A percentile compares a stretch with the other conserved stretches of the same genome.
Conservation (phyloP, 2,797 vertebrate genomes). For the Clamator glandarius region DNA sequence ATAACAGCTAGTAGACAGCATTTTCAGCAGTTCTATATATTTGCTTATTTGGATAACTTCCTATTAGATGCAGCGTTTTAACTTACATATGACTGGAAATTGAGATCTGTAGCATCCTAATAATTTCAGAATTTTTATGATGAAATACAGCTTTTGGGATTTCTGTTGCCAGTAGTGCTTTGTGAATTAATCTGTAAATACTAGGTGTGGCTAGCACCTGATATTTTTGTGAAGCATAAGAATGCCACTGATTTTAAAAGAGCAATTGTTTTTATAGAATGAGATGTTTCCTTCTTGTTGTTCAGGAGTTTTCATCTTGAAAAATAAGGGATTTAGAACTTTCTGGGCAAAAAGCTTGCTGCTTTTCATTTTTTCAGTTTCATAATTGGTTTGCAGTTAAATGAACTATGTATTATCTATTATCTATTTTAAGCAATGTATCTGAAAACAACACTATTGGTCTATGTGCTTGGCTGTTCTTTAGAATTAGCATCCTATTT, state of each 20-base stretch:
- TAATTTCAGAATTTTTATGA: neutral
- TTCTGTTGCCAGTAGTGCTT: neutral
- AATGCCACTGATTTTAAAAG: neutral
- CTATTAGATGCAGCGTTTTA: neutral
- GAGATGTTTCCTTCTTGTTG: neutral
- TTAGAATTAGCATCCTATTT: neutral
- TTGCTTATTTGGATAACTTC: neutral
- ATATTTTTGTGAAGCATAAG: neutral
- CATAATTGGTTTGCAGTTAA: neutral
- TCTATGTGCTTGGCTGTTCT: neutral
- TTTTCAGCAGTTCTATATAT: neutral
- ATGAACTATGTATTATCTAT: neutral
- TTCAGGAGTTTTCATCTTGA: neutral
- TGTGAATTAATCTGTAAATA: neutral
- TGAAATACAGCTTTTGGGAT: neutral
- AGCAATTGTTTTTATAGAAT: neutral
- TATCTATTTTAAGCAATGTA: neutral
- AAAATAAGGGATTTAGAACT: neutral
- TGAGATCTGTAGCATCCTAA: neutral
- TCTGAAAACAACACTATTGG: neutral
- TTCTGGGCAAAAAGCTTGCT: neutral
- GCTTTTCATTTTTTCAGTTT: neutral
- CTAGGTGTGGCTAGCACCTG: neutral
- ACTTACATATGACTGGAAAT: neutral
- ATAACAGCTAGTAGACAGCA: accelerated